These are phyloP conservation scores for Heliocidaris erythrogramma DNA, from an alignment of 35 echinoderm and acorn worm species.

Conservation along the genomic window DNA sequence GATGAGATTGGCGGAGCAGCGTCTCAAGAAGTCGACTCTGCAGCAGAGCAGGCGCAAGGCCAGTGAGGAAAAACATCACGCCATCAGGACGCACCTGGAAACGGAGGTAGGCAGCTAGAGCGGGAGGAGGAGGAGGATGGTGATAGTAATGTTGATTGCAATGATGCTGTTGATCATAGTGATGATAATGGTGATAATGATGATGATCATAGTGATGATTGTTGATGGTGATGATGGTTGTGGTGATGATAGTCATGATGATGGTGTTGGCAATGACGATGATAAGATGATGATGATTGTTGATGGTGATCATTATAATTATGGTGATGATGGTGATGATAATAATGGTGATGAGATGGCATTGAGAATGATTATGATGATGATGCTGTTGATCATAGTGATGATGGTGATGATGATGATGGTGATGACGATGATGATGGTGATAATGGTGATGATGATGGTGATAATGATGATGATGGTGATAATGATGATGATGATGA, in stretches of 20 bases:
- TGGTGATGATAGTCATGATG: neutral
- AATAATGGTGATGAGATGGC: neutral
- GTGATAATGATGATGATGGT: neutral
- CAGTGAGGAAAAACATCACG: slow-evolving; percentile 47
- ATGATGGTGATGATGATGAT: neutral
- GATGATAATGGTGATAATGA: neutral
- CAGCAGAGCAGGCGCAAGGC: slow-evolving; percentile 17
- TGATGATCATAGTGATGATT: neutral
- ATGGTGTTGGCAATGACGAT: neutral
- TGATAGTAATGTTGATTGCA: neutral
- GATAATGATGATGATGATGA: neutral
- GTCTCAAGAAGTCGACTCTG: neutral
- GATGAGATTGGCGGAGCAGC: slow-evolving; percentile 22
- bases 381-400: neutral
- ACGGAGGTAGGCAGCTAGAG: slow-evolving; percentile 28
- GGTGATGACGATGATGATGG: neutral
- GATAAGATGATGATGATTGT: neutral
- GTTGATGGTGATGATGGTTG: neutral
- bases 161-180: neutral
- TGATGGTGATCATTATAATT: too few species aligned
- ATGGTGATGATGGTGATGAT: neutral
- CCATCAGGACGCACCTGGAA: slow-evolving; percentile 22
- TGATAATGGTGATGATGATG: neutral
- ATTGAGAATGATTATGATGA: neutral
- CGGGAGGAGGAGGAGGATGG: neutral